Percentiles rank a stretch among this genome's conserved stretches.
Conservation (phyloP, 2,797 vertebrate genomes). For the Alfaro cultratus region DNA sequence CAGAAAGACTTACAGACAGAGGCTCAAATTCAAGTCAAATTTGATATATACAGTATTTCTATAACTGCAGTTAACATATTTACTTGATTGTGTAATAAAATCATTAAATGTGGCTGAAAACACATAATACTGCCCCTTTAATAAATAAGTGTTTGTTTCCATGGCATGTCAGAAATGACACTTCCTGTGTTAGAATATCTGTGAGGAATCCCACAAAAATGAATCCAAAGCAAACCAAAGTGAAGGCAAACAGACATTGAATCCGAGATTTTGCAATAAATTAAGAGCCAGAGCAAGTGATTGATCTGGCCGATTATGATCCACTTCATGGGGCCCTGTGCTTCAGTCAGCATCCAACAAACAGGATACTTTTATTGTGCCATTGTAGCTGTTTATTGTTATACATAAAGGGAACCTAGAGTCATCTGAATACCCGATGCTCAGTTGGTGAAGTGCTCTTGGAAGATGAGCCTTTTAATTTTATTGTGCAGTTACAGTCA, state of each 20-base stretch:
- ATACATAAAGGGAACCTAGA: conserved; percentile 1
- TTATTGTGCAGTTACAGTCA: conserved; percentile 1
- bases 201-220: background rate
- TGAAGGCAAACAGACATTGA: background rate
- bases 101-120: no score
- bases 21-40: no score
- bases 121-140: no score
- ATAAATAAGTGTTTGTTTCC: background rate
- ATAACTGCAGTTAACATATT: no score
- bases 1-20: no score
- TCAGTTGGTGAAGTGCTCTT: background rate
- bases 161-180: background rate
- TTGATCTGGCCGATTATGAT: background rate
- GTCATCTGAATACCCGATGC: background rate
- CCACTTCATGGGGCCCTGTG: background rate
- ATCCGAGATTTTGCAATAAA: background rate
- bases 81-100: no score
- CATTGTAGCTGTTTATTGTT: background rate
- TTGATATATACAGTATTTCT: no score
- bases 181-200: background rate
- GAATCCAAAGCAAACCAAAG: background rate
- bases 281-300: background rate
- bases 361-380: background rate
- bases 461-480: conserved; percentile 5
- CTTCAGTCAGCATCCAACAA: conserved; percentile 1